Percentiles rank a stretch among this genome's conserved stretches.
Evolutionary conservation across 2,113 vertebrate species (phyloP).

Genomic region (Oreochromis aureus): DNA sequence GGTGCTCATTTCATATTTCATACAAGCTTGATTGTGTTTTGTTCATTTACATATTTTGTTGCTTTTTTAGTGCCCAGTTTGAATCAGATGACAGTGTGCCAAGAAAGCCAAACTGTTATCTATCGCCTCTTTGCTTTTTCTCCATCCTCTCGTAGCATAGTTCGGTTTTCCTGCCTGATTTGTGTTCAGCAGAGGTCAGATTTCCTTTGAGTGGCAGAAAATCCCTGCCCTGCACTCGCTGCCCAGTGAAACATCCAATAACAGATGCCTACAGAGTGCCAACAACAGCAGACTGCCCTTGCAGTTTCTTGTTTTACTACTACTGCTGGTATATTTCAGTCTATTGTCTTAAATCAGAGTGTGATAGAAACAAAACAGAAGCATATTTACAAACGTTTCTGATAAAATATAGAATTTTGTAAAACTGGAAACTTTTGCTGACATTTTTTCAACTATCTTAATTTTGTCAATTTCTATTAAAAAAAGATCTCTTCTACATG

Average conservation of each 20-base stretch:
- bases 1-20: neutral
- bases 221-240: slow-evolving; percentile 1
- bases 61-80: neutral
- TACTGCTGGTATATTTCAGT: neutral
- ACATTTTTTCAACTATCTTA: neutral
- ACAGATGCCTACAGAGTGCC: neutral
- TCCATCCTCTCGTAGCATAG: neutral
- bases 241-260: neutral
- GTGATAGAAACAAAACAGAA: neutral
- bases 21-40: neutral
- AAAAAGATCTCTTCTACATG: neutral
- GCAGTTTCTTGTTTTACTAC: neutral
- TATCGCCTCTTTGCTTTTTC: neutral
- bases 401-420: neutral
- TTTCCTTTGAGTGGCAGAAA: slow-evolving; percentile 11
- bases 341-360: neutral
- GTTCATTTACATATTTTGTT: neutral
- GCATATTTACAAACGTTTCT: neutral
- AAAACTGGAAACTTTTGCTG: neutral
- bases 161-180: neutral
- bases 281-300: neutral
- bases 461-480: neutral
- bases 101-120: neutral
- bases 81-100: neutral
- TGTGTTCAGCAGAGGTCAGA: neutral